These are phyloP conservation scores for Galeruca laticollis DNA, from an alignment of 2,888 invertebrate genomes.

Conservation along the genomic window DNA sequence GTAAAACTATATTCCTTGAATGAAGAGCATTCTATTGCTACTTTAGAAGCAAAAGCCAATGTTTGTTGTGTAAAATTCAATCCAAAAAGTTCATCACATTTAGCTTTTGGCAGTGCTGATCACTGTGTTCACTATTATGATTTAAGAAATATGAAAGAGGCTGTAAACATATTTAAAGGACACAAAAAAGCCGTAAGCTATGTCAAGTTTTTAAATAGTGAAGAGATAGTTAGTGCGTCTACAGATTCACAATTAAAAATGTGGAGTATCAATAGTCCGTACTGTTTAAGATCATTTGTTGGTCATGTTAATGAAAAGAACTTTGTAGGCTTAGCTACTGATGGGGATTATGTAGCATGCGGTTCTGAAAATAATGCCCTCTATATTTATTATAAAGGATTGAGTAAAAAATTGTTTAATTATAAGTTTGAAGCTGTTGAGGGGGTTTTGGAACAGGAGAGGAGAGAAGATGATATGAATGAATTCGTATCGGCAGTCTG, in stretches of 20 bases:
- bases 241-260: conserved; percentile 92
- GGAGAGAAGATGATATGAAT: conserved; percentile 86
- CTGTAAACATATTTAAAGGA: conserved; percentile 84
- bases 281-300: conserved; percentile 86
- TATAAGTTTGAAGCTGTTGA: conserved; percentile 88
- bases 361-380: conserved; percentile 95
- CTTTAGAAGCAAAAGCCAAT: conserved; percentile 92
- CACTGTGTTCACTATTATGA: conserved; percentile 98
- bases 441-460: conserved; percentile 80
- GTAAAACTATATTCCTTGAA: conserved; percentile 95
- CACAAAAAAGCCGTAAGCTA: conserved; percentile 96
- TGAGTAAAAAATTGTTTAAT: conserved; percentile 87
- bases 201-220: conserved; percentile 88
- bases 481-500: conserved; percentile 97
- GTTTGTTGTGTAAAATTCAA: conserved; percentile 96
- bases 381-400: conserved; percentile 91
- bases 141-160: conserved; percentile 84
- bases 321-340: conserved; percentile 93
- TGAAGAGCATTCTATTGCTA: conserved; percentile 86
- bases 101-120: conserved; percentile 97
- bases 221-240: conserved; percentile 91
- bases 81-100: conserved; percentile 85
- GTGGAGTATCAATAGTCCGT: conserved; percentile 85
- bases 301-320: conserved; percentile 97
- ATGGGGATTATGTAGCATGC: conserved; percentile 92